phyloP scores from a whole-genome alignment of 2,888 invertebrate genomes.

The Oscheius sp. region DNA sequence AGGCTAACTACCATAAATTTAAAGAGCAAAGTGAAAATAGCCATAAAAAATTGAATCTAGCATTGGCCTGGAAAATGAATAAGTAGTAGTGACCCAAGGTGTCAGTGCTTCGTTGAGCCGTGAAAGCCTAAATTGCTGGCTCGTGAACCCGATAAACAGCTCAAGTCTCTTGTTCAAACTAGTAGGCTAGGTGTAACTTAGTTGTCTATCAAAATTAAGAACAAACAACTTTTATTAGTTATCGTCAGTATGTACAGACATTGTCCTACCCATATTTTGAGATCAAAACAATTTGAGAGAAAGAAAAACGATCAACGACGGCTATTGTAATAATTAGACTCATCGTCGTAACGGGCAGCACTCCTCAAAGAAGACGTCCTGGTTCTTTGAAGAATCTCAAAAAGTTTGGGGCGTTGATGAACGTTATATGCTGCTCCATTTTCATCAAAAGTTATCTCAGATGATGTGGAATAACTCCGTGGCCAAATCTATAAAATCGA shows the following conservation, averaged over 20 bases:
- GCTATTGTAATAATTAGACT: constrained; percentile 2
- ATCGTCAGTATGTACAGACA: constrained; percentile 19
- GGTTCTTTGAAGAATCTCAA: constrained; percentile 32
- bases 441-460: constrained; percentile 56
- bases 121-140: constrained; percentile 27
- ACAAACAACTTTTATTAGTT: not conserved
- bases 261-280: not conserved
- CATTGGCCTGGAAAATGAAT: constrained; percentile 3
- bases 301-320: not conserved
- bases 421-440: constrained; percentile 56
- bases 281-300: not conserved
- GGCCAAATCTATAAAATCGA: constrained; percentile 55
- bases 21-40: too few species aligned
- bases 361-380: constrained; percentile 11
- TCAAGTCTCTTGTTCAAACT: not conserved
- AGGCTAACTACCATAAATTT: too few species aligned
- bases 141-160: constrained; percentile 23
- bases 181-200: too few species aligned
- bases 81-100: constrained; percentile 27
- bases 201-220: not conserved
- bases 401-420: constrained; percentile 32
- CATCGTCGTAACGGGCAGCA: not conserved
- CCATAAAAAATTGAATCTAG: too few species aligned
- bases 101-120: constrained; percentile 24
- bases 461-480: constrained; percentile 51